phyloP scores from a whole-genome alignment of 2,888 invertebrate genomes.

The Cremastobaeus sp. region DNA sequence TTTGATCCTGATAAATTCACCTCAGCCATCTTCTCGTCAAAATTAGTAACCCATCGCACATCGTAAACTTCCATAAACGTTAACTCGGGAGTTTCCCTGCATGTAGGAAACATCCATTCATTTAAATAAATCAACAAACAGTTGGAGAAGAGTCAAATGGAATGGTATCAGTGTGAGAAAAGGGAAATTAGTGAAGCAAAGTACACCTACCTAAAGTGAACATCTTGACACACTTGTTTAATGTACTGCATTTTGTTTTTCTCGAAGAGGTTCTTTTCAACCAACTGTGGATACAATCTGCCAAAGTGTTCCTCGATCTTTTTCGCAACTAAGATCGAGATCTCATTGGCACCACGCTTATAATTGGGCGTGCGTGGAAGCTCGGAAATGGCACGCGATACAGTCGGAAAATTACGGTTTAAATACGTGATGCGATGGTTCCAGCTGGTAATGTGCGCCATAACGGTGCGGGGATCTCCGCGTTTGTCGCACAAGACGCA shows the following conservation, averaged over 20 bases:
- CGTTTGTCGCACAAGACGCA: slow-evolving; percentile 89
- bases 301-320: slow-evolving; percentile 88
- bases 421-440: slow-evolving; percentile 87
- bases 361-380: slow-evolving; percentile 82
- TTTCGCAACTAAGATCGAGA: slow-evolving; percentile 80
- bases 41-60: slow-evolving; percentile 77
- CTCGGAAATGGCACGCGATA: slow-evolving; percentile 81
- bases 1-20: slow-evolving; percentile 63
- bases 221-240: slow-evolving; percentile 83
- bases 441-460: slow-evolving; percentile 88
- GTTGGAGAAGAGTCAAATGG: background rate
- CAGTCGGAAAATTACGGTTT: slow-evolving; percentile 83
- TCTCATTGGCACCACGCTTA: slow-evolving; percentile 77
- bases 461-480: slow-evolving; percentile 87
- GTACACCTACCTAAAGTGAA: slow-evolving; percentile 81
- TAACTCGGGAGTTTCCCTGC: slow-evolving; percentile 78
- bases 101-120: slow-evolving; percentile 72
- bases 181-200: background rate
- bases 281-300: slow-evolving; percentile 83
- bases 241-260: slow-evolving; percentile 81
- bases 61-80: slow-evolving; percentile 78
- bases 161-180: background rate
- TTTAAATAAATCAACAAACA: slow-evolving; percentile 50
- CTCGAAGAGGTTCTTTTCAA: slow-evolving; percentile 85
- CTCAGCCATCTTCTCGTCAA: slow-evolving; percentile 77